Conservation (phyloP, 2,797 vertebrate genomes). For the Varecia variegata region DNA sequence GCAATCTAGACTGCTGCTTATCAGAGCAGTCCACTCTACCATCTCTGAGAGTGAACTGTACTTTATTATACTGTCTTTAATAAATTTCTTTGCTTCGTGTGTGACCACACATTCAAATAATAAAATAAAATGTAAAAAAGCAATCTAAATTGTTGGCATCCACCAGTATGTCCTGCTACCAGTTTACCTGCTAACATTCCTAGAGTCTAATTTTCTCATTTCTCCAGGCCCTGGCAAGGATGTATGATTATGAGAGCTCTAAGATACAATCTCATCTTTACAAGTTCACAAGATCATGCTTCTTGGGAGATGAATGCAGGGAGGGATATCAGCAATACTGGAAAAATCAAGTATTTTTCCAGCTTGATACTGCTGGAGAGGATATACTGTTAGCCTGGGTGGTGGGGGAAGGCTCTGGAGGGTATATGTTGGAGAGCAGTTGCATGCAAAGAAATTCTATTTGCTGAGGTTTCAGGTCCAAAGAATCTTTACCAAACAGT, state of each 20-base stretch:
- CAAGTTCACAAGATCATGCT: not conserved
- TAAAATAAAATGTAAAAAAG: not conserved
- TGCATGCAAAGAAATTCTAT: not conserved
- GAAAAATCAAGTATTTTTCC: not conserved
- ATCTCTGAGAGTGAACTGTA: no score
- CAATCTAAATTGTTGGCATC: not conserved
- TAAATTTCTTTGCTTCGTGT: no score
- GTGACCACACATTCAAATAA: not conserved
- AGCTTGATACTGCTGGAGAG: not conserved
- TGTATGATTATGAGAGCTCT: not conserved
- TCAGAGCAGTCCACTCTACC: no score
- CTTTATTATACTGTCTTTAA: no score
- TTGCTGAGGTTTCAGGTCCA: not conserved
- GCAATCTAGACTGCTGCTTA: not conserved
- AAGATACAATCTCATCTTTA: not conserved
- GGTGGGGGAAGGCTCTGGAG: not conserved
- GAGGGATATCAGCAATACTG: not conserved
- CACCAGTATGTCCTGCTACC: not conserved
- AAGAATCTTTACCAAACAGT: not conserved
- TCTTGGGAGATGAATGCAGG: not conserved
- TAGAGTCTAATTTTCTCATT: not conserved
- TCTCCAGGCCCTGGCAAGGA: not conserved
- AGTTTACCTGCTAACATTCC: not conserved
- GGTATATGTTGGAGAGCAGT: not conserved
- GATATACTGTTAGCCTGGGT: not conserved